Base-by-base conservation (phyloP, 2,113 vertebrate genomes). In the Pangasianodon hypophthalmus region DNA sequence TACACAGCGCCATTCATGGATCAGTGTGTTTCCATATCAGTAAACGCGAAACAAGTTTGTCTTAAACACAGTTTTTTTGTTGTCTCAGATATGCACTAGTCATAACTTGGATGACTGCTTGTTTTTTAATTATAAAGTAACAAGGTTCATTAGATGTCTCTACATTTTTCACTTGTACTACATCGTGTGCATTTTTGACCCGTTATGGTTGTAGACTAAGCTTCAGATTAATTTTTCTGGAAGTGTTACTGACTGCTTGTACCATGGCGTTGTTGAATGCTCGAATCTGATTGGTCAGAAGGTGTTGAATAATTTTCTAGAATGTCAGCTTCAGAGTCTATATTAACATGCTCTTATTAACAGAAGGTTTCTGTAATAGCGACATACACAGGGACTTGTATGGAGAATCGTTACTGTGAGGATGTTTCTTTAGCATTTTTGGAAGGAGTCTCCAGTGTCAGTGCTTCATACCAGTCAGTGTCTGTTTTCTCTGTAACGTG, bases 1-100 rank as follows among this genome's bases (percentile, higher is more conserved):
- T 52, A 77, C 64, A 37, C 56, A 6, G 29, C 32, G 32, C 84
- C 73, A 67, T 85, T 89, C 71, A 80, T 86, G 56, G 56, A 85
- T 86, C 84, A 56, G 41, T 11, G 67, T 86, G 44, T 86, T 80
- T 67, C 54, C 6, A 21, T 87, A 71, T 9, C 62, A 69, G 79
- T n/a, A 48, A 73, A 32, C 46, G 62, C 60, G 84, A 83, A 88
- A 69, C 79, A 64, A 58, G 7, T 26, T 64, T 64, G 41, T 64
- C 46, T 37, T 48, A 2, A 71, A 44, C 41, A 48, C 41, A 19
- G 18, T 46, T 26, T 29, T 52, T 60, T 75, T 77, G 4, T 71
- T 32, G 44, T 81, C 9, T 81, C 44, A 37, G 16, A 81, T 24
- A 19, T 32, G 1, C 60, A 41, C 19, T 18, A 26, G 79, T 6